Conservation (phyloP, 2,888 invertebrate genomes). For the Troides helena region DNA sequence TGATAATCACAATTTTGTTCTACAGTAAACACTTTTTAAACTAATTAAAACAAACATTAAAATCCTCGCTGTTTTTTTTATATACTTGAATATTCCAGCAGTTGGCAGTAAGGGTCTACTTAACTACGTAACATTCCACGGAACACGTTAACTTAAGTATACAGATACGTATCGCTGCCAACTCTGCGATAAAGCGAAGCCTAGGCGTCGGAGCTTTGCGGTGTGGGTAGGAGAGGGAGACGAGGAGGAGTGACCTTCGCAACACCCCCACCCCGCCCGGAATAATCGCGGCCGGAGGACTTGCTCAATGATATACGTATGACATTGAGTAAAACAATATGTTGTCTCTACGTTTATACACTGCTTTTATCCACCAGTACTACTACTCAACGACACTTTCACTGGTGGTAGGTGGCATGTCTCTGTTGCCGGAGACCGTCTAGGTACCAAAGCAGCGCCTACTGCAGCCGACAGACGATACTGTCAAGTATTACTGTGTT, state of each 20-base stretch:
- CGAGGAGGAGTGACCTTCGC: constrained; percentile 19
- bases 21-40: too few relatives aligned
- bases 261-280: constrained; percentile 5
- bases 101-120: too few relatives aligned
- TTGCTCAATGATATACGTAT: not conserved
- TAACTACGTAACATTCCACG: not conserved
- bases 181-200: not conserved
- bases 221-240: not conserved
- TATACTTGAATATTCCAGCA: too few relatives aligned
- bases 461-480: too few relatives aligned
- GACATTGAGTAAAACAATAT: not conserved
- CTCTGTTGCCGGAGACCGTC: too few relatives aligned
- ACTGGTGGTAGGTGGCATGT: not conserved
- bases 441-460: too few relatives aligned
- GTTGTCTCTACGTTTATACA: not conserved
- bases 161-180: not conserved
- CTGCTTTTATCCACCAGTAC: not conserved
- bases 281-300: constrained; percentile 9
- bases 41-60: too few relatives aligned
- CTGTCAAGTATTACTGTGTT: too few relatives aligned
- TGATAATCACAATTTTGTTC: too few relatives aligned
- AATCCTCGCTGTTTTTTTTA: too few relatives aligned
- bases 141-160: not conserved
- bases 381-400: not conserved
- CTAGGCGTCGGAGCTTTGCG: not conserved